phyloP scores from a whole-genome alignment of 2,113 vertebrate genomes.

The Holacanthus passer region DNA sequence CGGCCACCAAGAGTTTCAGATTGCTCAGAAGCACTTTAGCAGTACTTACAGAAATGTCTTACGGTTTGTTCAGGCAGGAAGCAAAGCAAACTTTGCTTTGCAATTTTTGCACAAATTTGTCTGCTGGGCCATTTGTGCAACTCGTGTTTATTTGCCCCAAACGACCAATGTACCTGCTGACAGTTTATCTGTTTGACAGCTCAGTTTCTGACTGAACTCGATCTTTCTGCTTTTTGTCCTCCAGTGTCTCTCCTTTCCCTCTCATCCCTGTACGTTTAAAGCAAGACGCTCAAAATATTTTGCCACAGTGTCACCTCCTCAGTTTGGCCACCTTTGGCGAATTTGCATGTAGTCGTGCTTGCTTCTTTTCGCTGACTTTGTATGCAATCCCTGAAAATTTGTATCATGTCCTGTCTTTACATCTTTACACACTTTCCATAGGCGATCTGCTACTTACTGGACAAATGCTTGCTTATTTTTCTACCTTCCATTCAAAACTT shows the following conservation, averaged over 20 bases:
- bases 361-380: not conserved
- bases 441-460: not conserved
- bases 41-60: not conserved
- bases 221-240: not conserved
- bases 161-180: no score
- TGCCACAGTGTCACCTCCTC: not conserved
- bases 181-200: not conserved
- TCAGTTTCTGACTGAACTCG: not conserved
- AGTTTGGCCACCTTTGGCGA: not conserved
- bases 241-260: not conserved
- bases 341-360: not conserved
- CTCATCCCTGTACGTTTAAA: not conserved
- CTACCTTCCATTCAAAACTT: not conserved
- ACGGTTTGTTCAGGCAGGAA: not conserved
- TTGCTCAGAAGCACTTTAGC: not conserved
- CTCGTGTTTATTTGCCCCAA: not conserved
- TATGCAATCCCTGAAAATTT: not conserved
- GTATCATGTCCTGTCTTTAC: conserved; percentile 1
- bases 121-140: no score
- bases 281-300: not conserved
- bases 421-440: not conserved
- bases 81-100: not conserved
- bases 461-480: not conserved
- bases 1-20: not conserved
- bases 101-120: not conserved